Evolutionary conservation across 2,113 vertebrate species (phyloP).

Genomic region (Bos taurus): DNA sequence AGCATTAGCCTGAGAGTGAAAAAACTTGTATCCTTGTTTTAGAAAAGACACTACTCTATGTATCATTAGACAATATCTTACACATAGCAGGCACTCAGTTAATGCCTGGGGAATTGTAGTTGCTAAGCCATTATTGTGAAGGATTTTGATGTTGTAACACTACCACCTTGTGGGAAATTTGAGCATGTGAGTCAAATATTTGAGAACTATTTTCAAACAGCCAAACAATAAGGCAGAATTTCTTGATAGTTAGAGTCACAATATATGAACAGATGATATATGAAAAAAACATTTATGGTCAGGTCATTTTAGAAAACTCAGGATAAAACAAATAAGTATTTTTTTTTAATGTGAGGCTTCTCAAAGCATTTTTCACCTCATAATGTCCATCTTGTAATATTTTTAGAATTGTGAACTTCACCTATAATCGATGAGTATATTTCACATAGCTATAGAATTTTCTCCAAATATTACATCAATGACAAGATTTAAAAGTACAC

Average conservation of each 20-base stretch:
- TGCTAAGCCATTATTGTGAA: not conserved
- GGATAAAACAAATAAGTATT: not conserved
- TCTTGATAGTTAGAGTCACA: not conserved
- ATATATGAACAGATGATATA: not conserved
- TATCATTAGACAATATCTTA: not conserved
- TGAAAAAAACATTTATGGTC: not conserved
- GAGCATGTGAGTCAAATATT: not conserved
- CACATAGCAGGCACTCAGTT: not conserved
- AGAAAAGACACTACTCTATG: not conserved
- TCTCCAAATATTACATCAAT: not conserved
- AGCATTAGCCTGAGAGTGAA: not conserved
- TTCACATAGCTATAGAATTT: not conserved
- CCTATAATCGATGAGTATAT: not conserved
- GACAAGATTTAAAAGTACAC: not conserved
- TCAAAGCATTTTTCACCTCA: not conserved
- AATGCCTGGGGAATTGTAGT: not conserved
- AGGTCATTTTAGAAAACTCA: not conserved
- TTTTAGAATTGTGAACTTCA: not conserved
- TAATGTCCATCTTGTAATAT: not conserved
- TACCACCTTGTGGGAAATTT: conserved; percentile 62
- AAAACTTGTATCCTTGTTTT: not conserved
- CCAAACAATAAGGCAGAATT: not conserved
- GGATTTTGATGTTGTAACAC: conserved; percentile 43
- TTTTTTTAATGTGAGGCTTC: not conserved
- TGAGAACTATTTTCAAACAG: not conserved